phyloP scores from a whole-genome alignment of 2,888 invertebrate species.

The Hydraecia micacea region DNA sequence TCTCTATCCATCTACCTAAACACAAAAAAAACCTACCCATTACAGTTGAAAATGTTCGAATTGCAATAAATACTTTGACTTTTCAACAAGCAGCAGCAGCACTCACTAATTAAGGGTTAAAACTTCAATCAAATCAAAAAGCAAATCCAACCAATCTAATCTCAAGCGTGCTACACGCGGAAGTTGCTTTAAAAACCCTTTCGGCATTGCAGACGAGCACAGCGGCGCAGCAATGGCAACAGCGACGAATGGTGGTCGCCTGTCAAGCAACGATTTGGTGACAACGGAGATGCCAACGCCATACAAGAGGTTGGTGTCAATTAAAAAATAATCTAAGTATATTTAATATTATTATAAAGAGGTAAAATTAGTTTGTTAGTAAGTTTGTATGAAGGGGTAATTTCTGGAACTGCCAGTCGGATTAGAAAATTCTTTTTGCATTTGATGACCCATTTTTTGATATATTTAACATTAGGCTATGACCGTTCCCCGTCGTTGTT shows the following conservation, averaged over 20 bases:
- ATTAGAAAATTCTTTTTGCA: background rate
- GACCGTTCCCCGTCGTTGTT: too few relatives aligned
- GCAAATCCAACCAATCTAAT: background rate
- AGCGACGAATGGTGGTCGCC: constrained; percentile 84
- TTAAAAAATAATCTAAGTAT: background rate
- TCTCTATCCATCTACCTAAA: background rate
- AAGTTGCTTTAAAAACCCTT: constrained; percentile 9
- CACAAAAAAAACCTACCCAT: background rate
- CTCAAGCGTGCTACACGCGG: too few relatives aligned
- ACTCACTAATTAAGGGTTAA: background rate
- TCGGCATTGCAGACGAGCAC: constrained; percentile 70
- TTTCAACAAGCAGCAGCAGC: background rate
- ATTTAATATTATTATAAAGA: too few relatives aligned
- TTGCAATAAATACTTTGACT: background rate
- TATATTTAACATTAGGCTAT: too few relatives aligned
- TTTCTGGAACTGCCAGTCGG: too few relatives aligned
- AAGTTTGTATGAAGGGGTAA: too few relatives aligned
- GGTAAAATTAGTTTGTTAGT: too few relatives aligned
- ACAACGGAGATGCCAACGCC: constrained; percentile 79
- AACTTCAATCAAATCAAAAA: background rate
- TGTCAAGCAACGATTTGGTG: constrained; percentile 79
- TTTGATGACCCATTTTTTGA: too few relatives aligned
- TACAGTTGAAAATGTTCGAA: background rate
- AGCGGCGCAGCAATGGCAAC: constrained; percentile 83
- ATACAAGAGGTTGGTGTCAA: constrained; percentile 76